Base-by-base conservation (phyloP, 2,797 vertebrate genomes). In the Phylloscopus collybita region DNA sequence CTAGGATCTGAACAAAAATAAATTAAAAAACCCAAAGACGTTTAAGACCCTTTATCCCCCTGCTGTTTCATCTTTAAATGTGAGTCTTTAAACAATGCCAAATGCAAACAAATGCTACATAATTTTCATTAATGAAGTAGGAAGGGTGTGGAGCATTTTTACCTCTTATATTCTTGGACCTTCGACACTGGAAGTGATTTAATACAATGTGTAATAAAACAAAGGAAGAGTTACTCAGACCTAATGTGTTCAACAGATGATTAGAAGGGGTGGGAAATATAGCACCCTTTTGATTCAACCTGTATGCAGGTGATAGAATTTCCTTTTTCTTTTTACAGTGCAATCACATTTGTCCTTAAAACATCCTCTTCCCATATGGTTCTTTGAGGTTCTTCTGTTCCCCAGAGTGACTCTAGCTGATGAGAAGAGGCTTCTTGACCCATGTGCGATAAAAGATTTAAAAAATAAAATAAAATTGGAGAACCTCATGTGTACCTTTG, bases 181-280 rank as follows among this genome's bases (percentile, higher is more conserved):
- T 67, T 80, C 42, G 23, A 11, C 81, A 42, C 87, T 92, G 93
- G 88, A 94, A 96, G 67, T 88, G 90, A 85, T 42, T 94, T 54
- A 90, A 94, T 67, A 97, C 95, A 95, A 92, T 92, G 91, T 76
- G 61, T 95, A 86, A 67, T 96, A 93, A 97, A 96, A 96, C 92
- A 93, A 66, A 97, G 97, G 97, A 96, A 97, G 97, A 80, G 65
- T 95, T 95, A 96, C 91, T 97, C 96, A 96, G 91, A 74, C 74
- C 26, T 94, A 91, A 97, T 42, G 84, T 95, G 14, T 86, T 91
- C 69, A 82, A 86, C 96, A 95, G 94, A 94, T 61, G 90, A 66
- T 88, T 56, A 30, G 45, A 93, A 89, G 72, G 84, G 59, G 75
- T 96, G 89, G 94, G 79, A 95, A 97, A 91, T 69, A 32, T 22